Base-by-base conservation (phyloP, 1,140 invertebrate species). In the Diabrotica undecimpunctata region DNA sequence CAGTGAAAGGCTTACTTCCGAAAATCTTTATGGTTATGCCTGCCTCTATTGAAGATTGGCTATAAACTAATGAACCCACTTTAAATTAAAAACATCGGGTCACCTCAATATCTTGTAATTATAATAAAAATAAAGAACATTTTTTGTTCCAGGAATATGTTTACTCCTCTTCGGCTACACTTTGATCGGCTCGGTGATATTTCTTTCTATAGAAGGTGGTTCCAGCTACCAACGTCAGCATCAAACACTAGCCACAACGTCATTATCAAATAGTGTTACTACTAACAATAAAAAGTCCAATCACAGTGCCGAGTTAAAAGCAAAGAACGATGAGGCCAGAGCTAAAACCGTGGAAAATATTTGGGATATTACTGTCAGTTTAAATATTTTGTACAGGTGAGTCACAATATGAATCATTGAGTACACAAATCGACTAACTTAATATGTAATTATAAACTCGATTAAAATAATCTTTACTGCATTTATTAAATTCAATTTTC, bases 291-390 rank as follows among this genome's bases (percentile, higher is more conserved):
- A 68, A 61, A 70, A 72, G 36, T 12, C 63, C 56, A 76, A 74
- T 61, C 71, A 73, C 62, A 76, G 66, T 70, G 67, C 66, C 6
- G 71, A 76, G 61, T 65, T 74, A 35, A 72, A 70, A 68, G 75
- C 79, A 72, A 76, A 81, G 56, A 83, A 81, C 64, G 84, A 83
- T 68, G 85, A 91, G 66, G 86, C 87, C 0, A 82, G 91, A 68
- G 84, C 87, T 7, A 86, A 87, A 68, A 92, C 91, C 9, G 91
- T 94, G 7, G 90, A 92, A 77, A 92, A 90, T 75, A 92, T 97
- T 68, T 98, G 95, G 96, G 91, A 95, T 74, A 95, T 97, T 54
- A 97, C 96, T 10, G 92, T 94, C 69, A 91, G 88, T 59, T 83
- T 97, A 56, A 97, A 97, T 79, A 95, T 97, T 72, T 83, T 97